These are phyloP conservation scores for Coptotermes formosanus DNA, from an alignment of 1,140 invertebrate genomes.

Conservation along the genomic window DNA sequence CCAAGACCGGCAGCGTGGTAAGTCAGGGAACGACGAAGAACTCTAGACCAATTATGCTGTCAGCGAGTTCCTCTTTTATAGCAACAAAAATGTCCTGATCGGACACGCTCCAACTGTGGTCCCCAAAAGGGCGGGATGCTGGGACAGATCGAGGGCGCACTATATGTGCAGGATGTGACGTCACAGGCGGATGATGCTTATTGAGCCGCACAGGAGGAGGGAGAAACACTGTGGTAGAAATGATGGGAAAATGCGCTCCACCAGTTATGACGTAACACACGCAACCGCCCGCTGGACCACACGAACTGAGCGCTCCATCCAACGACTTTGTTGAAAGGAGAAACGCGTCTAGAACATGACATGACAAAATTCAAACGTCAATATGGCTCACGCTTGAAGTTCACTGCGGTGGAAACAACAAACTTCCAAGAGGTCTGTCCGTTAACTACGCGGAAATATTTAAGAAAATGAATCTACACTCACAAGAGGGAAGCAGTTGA, in stretches of 20 bases:
- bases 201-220: neutral
- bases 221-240: neutral
- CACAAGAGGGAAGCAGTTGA: too few species aligned
- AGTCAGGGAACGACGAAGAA: too few species aligned
- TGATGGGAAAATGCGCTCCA: neutral
- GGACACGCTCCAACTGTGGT: neutral
- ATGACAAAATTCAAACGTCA: too few species aligned
- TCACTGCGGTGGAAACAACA: too few species aligned
- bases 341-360: too few species aligned
- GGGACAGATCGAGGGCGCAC: neutral
- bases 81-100: neutral
- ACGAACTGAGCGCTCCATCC: neutral
- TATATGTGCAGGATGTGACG: slow-evolving; percentile 3
- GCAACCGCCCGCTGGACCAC: neutral
- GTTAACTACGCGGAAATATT: too few species aligned
- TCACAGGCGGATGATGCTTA: slow-evolving; percentile 14
- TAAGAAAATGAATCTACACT: too few species aligned
- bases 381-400: too few species aligned
- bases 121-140: slow-evolving; percentile 6
- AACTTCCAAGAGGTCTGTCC: too few species aligned
- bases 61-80: neutral
- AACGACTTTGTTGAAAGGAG: too few species aligned
- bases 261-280: neutral
- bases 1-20: too few species aligned
- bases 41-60: neutral